These are phyloP conservation scores for Pitangus sulphuratus DNA, from an alignment of 2,797 vertebrate genomes.

Conservation along the genomic window DNA sequence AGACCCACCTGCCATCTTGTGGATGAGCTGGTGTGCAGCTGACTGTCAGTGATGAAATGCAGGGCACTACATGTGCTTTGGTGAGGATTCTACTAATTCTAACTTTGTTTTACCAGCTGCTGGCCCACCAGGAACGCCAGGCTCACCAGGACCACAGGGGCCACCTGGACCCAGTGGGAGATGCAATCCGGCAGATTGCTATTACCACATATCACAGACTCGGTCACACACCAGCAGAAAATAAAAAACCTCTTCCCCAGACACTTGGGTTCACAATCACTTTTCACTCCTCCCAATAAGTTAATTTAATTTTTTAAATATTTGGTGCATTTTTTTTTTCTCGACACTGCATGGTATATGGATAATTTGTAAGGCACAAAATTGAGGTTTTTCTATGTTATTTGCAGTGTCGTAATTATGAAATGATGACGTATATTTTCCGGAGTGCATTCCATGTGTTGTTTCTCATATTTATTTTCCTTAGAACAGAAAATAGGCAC, in stretches of 20 bases:
- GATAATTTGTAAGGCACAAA: slow-evolving; percentile 31
- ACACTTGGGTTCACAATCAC: slow-evolving; percentile 52
- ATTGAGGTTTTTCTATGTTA: slow-evolving; percentile 31
- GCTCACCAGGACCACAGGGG: slow-evolving; percentile 83
- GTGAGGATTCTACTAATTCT: slow-evolving; percentile 1
- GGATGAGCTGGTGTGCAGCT: background rate
- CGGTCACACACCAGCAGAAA: slow-evolving; percentile 68
- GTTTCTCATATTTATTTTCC: slow-evolving; percentile 61
- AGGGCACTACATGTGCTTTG: rapidly evolving
- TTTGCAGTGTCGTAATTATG: slow-evolving; percentile 38
- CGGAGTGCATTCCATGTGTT: slow-evolving; percentile 73
- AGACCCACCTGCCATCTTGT: background rate
- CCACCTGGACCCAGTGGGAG: slow-evolving; percentile 85
- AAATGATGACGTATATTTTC: slow-evolving; percentile 45
- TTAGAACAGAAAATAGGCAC: slow-evolving; percentile 46
- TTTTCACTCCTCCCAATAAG: slow-evolving; percentile 42
- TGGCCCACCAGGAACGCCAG: slow-evolving; percentile 75
- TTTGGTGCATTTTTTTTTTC: slow-evolving; percentile 10
- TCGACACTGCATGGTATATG: background rate
- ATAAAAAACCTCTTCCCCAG: slow-evolving; percentile 29
- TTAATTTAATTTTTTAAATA: slow-evolving; percentile 37
- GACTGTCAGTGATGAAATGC: background rate
- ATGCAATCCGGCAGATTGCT: slow-evolving; percentile 88
- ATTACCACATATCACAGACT: slow-evolving; percentile 75
- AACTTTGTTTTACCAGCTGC: slow-evolving; percentile 74